A percentile compares a stretch with the other conserved stretches of the same genome.
These are phyloP conservation scores for Gallinago nigripennis DNA, from an alignment of 2,797 vertebrate genomes.

Conservation along the genomic window DNA sequence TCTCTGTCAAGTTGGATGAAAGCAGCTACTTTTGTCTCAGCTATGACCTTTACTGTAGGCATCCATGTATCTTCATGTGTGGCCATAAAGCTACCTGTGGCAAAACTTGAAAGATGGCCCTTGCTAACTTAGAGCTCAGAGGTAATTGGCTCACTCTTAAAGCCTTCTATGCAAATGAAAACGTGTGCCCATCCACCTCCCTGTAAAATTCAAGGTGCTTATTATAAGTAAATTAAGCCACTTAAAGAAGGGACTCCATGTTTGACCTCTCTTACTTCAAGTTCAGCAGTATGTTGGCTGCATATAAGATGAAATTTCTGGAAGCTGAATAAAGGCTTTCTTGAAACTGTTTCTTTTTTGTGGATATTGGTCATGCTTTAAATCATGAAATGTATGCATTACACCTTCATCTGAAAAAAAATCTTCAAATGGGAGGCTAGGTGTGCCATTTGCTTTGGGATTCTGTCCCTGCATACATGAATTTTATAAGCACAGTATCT, in stretches of 20 bases:
- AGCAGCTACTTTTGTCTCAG: background rate
- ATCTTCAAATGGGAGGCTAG: background rate
- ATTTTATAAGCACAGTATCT: background rate
- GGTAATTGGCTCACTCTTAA: background rate
- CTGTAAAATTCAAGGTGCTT: background rate
- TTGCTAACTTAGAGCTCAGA: background rate
- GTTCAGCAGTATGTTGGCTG: background rate
- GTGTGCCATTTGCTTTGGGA: background rate
- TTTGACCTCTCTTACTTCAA: background rate
- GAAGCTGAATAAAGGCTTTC: background rate
- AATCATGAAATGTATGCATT: background rate
- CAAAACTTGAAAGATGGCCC: background rate
- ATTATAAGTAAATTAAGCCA: background rate
- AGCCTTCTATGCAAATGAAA: background rate
- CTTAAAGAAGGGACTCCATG: background rate
- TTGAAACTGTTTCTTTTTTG: background rate
- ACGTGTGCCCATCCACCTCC: background rate
- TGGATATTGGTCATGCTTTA: background rate
- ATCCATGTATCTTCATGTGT: background rate
- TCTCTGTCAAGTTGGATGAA: background rate
- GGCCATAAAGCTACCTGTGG: background rate
- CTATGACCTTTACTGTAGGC: background rate
- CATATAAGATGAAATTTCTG: background rate
- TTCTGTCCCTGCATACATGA: background rate
- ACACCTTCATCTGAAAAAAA: background rate